phyloP scores from a whole-genome alignment of 2,113 vertebrate species.

The Hydrochoerus hydrochaeris region DNA sequence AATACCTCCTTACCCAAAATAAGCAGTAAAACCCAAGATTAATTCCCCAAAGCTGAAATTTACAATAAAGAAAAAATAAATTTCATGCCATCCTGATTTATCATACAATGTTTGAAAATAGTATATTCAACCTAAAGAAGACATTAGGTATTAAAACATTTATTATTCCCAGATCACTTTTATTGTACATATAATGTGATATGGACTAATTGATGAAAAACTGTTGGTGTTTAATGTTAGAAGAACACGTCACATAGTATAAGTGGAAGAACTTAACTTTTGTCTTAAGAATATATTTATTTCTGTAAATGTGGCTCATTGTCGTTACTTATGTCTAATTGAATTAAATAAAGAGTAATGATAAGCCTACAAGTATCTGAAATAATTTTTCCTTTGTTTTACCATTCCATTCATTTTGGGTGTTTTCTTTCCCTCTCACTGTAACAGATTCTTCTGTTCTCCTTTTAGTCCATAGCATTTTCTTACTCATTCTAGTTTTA shows the following conservation, averaged over 20 bases:
- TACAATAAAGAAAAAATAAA: background rate
- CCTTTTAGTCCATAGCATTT: background rate
- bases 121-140: background rate
- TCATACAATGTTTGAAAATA: slow-evolving; percentile 1
- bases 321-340: background rate
- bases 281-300: background rate
- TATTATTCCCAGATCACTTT: slow-evolving; percentile 16
- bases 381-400: background rate
- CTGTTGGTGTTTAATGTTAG: slow-evolving; percentile 17
- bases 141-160: background rate
- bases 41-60: background rate
- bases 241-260: background rate
- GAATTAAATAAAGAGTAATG: background rate
- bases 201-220: slow-evolving; percentile 18
- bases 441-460: background rate
- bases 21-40: background rate
- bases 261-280: slow-evolving; percentile 21
- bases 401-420: background rate
- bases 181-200: background rate
- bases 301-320: background rate
- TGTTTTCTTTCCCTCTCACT: background rate
- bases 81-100: background rate
- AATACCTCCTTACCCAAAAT: background rate
- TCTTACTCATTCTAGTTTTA: background rate
- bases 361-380: background rate